Evolutionary conservation across 2,797 vertebrate genomes (phyloP).

Genomic region (Lemur catta): DNA sequence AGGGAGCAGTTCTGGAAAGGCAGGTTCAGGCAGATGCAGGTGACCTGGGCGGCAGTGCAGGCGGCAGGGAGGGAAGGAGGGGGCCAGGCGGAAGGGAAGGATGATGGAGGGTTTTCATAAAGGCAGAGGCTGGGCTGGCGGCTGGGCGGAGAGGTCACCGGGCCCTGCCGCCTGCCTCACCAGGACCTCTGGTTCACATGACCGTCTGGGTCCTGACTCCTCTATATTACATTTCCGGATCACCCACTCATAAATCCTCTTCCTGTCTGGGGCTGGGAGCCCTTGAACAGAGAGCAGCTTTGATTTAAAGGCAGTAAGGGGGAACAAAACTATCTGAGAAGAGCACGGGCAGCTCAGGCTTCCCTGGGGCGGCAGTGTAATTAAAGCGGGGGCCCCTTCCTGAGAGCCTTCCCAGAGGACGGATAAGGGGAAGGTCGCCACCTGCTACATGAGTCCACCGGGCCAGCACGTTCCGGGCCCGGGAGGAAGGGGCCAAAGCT

Average conservation of each 20-base stretch:
- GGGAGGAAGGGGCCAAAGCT: background rate
- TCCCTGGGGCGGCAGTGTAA: constrained; percentile 44
- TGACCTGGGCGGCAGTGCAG: fast-evolving
- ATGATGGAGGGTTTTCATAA: constrained; percentile 76
- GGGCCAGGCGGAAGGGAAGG: background rate
- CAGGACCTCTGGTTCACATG: constrained; percentile 39
- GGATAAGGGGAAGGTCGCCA: background rate
- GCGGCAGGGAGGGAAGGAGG: background rate
- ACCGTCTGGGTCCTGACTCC: constrained; percentile 62
- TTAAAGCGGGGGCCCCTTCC: constrained; percentile 54
- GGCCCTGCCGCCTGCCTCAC: background rate
- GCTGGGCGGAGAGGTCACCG: background rate
- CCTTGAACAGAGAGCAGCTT: constrained; percentile 53
- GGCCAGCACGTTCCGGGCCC: background rate
- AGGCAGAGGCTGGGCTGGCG: background rate
- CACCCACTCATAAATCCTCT: constrained; percentile 65
- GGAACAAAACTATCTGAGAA: background rate
- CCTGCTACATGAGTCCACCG: background rate
- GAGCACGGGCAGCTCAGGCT: background rate
- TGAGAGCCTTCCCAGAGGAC: background rate
- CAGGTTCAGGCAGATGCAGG: background rate
- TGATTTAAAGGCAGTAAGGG: constrained; percentile 71
- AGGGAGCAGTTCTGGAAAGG: background rate
- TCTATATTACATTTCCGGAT: constrained; percentile 67
- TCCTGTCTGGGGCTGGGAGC: constrained; percentile 50